Percentiles rank a stretch among this genome's conserved stretches.
phyloP scores from a whole-genome alignment of 2,113 vertebrate genomes.

The Ammospiza caudacuta region DNA sequence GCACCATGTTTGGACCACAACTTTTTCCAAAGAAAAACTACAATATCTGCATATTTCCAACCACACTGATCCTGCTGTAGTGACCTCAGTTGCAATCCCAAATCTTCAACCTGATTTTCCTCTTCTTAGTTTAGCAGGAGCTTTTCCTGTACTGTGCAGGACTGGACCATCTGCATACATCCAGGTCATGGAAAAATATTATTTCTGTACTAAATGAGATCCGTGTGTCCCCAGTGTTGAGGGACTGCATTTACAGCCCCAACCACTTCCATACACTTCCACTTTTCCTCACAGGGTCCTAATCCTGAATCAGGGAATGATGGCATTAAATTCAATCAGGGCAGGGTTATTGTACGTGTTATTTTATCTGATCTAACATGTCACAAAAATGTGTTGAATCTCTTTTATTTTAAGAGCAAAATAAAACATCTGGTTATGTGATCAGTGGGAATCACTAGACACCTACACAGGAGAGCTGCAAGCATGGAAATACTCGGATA shows the following conservation, averaged over 20 bases:
- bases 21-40: not conserved
- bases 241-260: not conserved
- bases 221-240: not conserved
- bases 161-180: not conserved
- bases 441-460: conserved; percentile 34
- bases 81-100: not conserved
- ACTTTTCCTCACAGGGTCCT: not conserved
- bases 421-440: conserved; percentile 26
- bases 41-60: not conserved
- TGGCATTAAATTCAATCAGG: not conserved
- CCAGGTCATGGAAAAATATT: not conserved
- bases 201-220: not conserved
- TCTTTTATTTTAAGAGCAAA: not conserved
- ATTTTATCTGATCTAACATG: not conserved
- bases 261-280: not conserved
- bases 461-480: conserved; percentile 23
- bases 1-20: not conserved
- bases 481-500: conserved; percentile 11
- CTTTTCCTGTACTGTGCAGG: not conserved
- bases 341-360: not conserved
- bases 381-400: not conserved
- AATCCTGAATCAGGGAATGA: not conserved
- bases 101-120: not conserved
- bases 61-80: not conserved
- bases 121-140: not conserved